Conservation (phyloP, 2,797 vertebrate species). For the Parauchenoglanis ngamensis region DNA sequence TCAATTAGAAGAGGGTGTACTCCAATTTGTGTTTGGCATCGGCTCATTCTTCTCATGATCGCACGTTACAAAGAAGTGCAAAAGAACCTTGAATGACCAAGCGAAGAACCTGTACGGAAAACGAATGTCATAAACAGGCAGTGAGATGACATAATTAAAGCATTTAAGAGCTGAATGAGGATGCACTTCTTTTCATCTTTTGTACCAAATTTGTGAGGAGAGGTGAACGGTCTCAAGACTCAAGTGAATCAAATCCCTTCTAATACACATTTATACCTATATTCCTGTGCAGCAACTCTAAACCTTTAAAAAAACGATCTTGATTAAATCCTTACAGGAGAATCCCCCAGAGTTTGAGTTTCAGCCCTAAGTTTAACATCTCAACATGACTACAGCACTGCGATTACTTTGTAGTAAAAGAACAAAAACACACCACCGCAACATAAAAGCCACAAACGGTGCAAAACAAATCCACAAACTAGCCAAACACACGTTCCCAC, state of each 20-base stretch:
- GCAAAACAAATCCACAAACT: constrained; percentile 19
- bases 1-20: neutral
- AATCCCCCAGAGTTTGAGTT: neutral
- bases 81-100: neutral
- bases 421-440: neutral
- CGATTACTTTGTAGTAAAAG: constrained; percentile 5
- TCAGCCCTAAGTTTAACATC: neutral
- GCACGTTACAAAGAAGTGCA: neutral
- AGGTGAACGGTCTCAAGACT: neutral
- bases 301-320: neutral
- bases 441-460: constrained; percentile 16
- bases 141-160: too few species aligned
- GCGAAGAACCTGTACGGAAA: neutral
- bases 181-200: neutral
- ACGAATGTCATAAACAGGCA: too few species aligned
- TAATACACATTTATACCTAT: neutral
- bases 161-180: neutral
- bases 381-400: neutral
- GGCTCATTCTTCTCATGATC: neutral
- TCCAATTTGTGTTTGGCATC: constrained; percentile 6
- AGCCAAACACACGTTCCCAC: constrained; percentile 24
- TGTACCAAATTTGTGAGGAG: neutral
- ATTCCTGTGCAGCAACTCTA: neutral
- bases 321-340: neutral
- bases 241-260: neutral